A percentile compares a stretch with the other conserved stretches of the same genome.
Evolutionary conservation across 2,113 vertebrate genomes (phyloP).

Genomic region (Chelonoidis abingdonii): DNA sequence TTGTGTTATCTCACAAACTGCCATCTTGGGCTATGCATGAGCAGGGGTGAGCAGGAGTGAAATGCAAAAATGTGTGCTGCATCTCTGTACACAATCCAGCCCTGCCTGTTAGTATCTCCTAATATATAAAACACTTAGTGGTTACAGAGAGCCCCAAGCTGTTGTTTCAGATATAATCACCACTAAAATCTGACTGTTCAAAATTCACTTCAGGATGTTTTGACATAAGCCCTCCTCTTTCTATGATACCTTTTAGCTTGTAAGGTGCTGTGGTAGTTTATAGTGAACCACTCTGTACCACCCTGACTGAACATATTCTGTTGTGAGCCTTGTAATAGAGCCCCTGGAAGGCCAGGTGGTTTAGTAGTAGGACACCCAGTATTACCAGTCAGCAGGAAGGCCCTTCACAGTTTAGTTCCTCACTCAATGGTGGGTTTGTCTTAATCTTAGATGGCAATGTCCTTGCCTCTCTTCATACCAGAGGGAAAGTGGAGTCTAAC

Average conservation of each 20-base stretch:
- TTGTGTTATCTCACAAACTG: not conserved
- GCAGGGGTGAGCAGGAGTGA: accelerated
- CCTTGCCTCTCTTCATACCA: not conserved
- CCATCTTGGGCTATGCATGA: not conserved
- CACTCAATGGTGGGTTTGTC: not conserved
- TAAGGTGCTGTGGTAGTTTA: not conserved
- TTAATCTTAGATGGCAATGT: not conserved
- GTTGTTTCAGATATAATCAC: not conserved
- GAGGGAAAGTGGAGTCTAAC: not conserved
- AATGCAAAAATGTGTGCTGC: not conserved
- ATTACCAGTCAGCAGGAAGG: not conserved
- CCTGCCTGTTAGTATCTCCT: not conserved
- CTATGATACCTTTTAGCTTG: not conserved
- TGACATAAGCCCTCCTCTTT: not conserved
- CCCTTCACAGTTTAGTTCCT: not conserved
- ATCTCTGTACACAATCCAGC: too few species aligned
- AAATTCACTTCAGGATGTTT: not conserved
- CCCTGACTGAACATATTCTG: conserved; percentile 8
- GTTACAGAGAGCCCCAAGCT: not conserved
- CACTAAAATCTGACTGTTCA: not conserved
- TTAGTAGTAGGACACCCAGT: not conserved
- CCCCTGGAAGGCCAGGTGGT: not conserved
- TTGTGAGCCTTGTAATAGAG: not conserved
- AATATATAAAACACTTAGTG: not conserved
- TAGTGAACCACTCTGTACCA: conserved; percentile 21